phyloP scores from a whole-genome alignment of 2,888 invertebrate species.

The Geophilus truncorum region DNA sequence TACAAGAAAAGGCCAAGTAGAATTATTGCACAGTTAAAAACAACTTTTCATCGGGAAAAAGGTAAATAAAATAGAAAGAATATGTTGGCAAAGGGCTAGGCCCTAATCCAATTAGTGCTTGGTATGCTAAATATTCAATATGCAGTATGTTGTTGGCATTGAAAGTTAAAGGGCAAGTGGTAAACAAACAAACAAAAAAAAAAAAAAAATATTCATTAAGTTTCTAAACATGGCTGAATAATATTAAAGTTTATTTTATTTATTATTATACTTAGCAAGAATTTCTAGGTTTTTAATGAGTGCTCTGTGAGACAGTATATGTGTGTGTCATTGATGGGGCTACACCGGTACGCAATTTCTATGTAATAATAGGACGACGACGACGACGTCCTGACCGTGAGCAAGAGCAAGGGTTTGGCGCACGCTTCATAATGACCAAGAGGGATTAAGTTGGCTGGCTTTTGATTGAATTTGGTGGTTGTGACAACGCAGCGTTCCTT shows the following conservation, averaged over 20 bases:
- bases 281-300: neutral
- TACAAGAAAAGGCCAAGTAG: neutral
- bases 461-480: neutral
- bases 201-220: too few relatives aligned
- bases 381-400: neutral
- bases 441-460: neutral
- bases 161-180: too few relatives aligned
- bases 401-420: neutral
- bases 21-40: neutral
- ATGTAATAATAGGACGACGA: neutral
- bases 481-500: neutral
- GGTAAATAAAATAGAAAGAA: neutral
- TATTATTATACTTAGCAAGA: neutral
- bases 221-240: too few relatives aligned
- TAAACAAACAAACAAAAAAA: too few relatives aligned
- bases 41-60: neutral
- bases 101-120: too few relatives aligned
- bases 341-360: neutral
- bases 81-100: too few relatives aligned
- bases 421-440: neutral
- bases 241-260: too few relatives aligned
- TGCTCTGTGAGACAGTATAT: neutral
- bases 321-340: neutral
- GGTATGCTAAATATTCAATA: too few relatives aligned
- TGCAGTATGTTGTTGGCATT: too few relatives aligned